Percentiles rank a stretch among this genome's conserved stretches.
Conservation (phyloP, 2,113 vertebrate genomes). For the Corydoras maculifer region DNA sequence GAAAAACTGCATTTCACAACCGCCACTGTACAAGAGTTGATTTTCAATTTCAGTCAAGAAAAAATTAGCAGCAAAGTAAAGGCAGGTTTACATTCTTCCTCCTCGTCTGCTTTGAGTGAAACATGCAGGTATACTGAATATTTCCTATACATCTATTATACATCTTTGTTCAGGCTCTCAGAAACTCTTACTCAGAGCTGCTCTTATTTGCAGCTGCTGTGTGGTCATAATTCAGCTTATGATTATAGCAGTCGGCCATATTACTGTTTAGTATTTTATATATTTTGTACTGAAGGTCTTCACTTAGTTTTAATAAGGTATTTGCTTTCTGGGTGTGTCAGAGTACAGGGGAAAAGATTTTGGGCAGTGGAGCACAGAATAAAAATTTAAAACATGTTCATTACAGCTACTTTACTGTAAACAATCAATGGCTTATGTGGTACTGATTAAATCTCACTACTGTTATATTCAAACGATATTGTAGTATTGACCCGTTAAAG, state of each 20-base stretch:
- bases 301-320: no score
- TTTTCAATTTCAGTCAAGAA: constrained; percentile 31
- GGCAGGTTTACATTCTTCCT: background rate
- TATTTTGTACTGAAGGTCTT: no score
- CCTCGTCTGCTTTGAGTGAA: constrained; percentile 4
- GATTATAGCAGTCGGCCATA: constrained; percentile 30
- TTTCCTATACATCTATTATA: constrained; percentile 31
- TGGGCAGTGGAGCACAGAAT: no score
- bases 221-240: constrained; percentile 34
- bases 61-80: constrained; percentile 22
- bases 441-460: no score
- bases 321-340: no score
- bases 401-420: no score
- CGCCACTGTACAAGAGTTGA: constrained; percentile 5
- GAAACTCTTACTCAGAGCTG: background rate
- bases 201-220: constrained; percentile 21
- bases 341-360: no score
- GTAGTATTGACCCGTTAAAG: no score
- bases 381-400: no score
- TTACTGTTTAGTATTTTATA: background rate
- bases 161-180: constrained; percentile 19
- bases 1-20: constrained; percentile 12
- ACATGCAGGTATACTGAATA: constrained; percentile 12
- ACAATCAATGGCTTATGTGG: no score
- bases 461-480: no score